Evolutionary conservation across 2,888 invertebrate genomes (phyloP), one percentile per base, ranked within the genome.

Genomic region (Orthonychiurus folsomi): DNA sequence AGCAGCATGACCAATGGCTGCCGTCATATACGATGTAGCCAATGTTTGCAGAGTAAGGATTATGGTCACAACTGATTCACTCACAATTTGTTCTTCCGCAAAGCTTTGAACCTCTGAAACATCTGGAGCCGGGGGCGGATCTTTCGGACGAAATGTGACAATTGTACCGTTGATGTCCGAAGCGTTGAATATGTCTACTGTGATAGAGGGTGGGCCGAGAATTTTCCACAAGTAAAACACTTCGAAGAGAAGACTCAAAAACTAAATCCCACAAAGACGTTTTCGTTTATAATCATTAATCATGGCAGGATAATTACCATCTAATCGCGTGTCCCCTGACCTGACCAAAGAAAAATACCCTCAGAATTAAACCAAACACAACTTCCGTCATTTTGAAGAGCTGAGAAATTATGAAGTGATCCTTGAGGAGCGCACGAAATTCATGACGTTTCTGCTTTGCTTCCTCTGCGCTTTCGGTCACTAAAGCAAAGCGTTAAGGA

Each of bases 301-400:
- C 37, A 37, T 5, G 37, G 5, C 15, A 37, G 15, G 37, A 37
- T 15, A 37, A n/a, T n/a, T n/a, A n/a, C n/a, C n/a, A n/a, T n/a
- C n/a, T n/a, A n/a, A n/a, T n/a, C n/a, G n/a, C n/a, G n/a, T n/a
- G n/a, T n/a, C n/a, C n/a, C 47, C 9, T 21, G 21, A 66, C 66
- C 50, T 63, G 54, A 28, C 56, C 15, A 1, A 59, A 53, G 55
- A 62, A 66, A 48, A 59, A 66, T 48, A 56, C 18, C 50, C 60
- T 54, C 15, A 66, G 57, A n/a, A 63, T 54, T 1, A 60, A 24
- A 18, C 50, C 50, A n/a, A 63, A 66, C 27, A 23, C 55, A 1
- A 3, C 53, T 25, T 66, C 66, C 3, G 66, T 66, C 54, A 62
- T 61, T 50, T 63, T 66, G 48, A 60, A 66, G n/a, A 66, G 28